These are phyloP conservation scores for Clarias platycephalus DNA, from an alignment of 2,797 vertebrate species.

Conservation along the genomic window DNA sequence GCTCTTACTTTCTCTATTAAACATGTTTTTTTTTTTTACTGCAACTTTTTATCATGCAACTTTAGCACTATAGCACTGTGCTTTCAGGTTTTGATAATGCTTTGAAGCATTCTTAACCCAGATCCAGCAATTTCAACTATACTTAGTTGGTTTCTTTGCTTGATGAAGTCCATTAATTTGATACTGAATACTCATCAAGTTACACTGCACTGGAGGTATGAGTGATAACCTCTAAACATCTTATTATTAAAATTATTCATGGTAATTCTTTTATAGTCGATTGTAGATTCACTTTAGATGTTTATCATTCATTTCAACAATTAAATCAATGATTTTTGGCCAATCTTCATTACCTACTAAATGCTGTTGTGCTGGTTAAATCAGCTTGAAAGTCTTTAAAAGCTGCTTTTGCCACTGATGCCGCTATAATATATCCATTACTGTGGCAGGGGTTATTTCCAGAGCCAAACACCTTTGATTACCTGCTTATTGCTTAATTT, in stretches of 20 bases:
- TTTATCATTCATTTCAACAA: not conserved
- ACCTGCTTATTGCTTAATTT: constrained; percentile 28
- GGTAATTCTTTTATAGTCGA: not conserved
- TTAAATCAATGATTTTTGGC: not conserved
- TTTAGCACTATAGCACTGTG: too few species aligned
- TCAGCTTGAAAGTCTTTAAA: not conserved
- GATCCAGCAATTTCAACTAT: too few species aligned
- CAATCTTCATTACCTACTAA: not conserved
- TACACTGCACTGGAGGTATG: too few species aligned
- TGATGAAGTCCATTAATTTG: too few species aligned
- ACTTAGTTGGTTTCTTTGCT: too few species aligned
- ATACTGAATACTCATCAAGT: too few species aligned
- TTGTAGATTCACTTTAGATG: not conserved
- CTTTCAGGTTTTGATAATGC: too few species aligned
- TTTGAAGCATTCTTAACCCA: too few species aligned
- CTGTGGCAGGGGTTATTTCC: not conserved
- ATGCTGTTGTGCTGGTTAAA: not conserved
- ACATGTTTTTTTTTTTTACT: too few species aligned
- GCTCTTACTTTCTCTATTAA: too few species aligned
- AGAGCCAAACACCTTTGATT: constrained; percentile 17
- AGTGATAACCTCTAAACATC: too few species aligned
- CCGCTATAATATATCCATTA: not conserved
- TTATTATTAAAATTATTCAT: constrained; percentile 10
- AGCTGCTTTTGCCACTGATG: not conserved
- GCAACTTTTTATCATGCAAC: too few species aligned